Conservation (phyloP, 2,113 vertebrate species). For the Bucco capensis region DNA sequence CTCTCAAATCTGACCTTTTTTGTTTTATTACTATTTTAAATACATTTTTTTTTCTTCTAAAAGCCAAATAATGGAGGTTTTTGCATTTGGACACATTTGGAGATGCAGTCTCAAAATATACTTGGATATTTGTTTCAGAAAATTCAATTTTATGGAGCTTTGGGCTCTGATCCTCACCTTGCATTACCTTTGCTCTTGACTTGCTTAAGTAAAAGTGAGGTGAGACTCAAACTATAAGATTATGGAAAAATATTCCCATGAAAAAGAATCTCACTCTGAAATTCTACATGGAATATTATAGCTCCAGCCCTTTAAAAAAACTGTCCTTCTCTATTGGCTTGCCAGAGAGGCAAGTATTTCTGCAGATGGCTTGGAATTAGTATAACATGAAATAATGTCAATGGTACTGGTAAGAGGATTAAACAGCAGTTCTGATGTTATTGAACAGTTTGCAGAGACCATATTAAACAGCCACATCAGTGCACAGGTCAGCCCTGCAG, state of each 20-base stretch:
- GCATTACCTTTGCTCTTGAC: neutral
- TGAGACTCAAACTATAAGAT: neutral
- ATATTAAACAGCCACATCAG: conserved; percentile 33
- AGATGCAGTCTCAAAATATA: neutral
- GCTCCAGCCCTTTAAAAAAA: neutral
- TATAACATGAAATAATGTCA: conserved; percentile 44
- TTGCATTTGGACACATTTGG: neutral
- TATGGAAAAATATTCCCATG: neutral
- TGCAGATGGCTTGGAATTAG: conserved; percentile 29
- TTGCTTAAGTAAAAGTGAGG: neutral
- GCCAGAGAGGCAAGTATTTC: neutral
- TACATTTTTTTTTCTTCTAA: neutral
- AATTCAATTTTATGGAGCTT: neutral
- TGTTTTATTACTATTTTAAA: neutral
- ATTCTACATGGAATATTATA: neutral
- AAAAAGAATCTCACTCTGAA: neutral
- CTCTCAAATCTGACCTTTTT: neutral
- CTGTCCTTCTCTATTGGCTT: neutral
- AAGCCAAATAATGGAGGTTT: neutral
- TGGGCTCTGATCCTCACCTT: neutral
- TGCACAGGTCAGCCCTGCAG: conserved; percentile 15
- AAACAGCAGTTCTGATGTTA: conserved; percentile 42
- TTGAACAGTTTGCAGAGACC: conserved; percentile 51
- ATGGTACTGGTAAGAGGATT: conserved; percentile 53
- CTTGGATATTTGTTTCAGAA: neutral